Percentiles rank a stretch among this genome's conserved stretches.
Evolutionary conservation across 2,888 invertebrate species (phyloP).

Genomic region (Pterostichus niger): DNA sequence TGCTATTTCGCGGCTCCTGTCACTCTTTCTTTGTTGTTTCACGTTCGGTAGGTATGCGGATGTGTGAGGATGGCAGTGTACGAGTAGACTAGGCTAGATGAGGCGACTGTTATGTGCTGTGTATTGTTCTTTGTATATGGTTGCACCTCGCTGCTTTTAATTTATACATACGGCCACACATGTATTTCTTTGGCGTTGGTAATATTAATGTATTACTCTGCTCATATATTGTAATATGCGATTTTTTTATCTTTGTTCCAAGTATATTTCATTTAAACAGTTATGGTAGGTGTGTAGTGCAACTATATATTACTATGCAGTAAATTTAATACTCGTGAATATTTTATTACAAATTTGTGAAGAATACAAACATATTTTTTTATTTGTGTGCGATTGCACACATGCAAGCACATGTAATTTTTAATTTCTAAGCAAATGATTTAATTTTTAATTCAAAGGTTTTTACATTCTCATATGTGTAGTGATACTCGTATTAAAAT

Average conservation of each 20-base stretch:
- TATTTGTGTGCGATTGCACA: no score
- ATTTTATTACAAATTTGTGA: no score
- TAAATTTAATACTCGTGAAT: no score
- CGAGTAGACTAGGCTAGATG: slow-evolving; percentile 7
- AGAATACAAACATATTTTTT: no score
- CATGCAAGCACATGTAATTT: no score
- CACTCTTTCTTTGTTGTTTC: slow-evolving; percentile 41
- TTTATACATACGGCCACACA: slow-evolving; percentile 48
- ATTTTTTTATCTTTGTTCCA: slow-evolving; percentile 33
- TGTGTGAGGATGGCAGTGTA: not conserved
- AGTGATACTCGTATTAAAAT: no score
- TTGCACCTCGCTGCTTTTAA: slow-evolving; percentile 63
- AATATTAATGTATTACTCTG: slow-evolving; percentile 41
- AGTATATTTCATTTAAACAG: not conserved
- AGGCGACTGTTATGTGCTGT: slow-evolving; percentile 22
- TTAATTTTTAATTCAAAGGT: no score
- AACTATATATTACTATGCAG: no score
- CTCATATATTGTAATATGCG: slow-evolving; percentile 50
- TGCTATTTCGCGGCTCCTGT: slow-evolving; percentile 29
- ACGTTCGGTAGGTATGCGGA: not conserved
- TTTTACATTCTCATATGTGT: no score
- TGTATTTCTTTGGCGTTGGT: slow-evolving; percentile 24
- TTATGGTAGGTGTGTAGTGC: no score
- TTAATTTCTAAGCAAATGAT: no score
- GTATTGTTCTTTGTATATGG: slow-evolving; percentile 41